phyloP scores from a whole-genome alignment of 2,797 vertebrate species.

The Gambelia wislizenii region DNA sequence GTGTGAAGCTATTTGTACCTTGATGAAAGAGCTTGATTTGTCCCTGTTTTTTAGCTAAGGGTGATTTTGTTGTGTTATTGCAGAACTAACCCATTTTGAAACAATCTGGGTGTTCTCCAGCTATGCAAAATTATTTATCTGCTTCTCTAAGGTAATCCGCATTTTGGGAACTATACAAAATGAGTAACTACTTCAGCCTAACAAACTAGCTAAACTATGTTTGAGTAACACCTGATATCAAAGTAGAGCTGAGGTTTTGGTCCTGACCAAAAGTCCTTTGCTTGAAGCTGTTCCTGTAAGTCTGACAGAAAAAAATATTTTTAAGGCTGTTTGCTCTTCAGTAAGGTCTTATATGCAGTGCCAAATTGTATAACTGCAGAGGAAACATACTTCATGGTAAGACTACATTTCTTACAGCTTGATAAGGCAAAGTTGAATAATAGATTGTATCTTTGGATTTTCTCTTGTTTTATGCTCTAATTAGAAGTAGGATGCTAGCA shows the following conservation, averaged over 20 bases:
- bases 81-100: neutral
- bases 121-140: neutral
- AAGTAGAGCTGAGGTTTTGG: conserved; percentile 38
- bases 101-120: neutral
- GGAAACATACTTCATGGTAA: conserved; percentile 52
- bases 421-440: neutral
- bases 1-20: neutral
- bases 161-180: conserved; percentile 26
- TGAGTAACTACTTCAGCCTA: conserved; percentile 34
- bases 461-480: conserved; percentile 24
- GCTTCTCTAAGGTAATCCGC: neutral
- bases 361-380: conserved; percentile 35
- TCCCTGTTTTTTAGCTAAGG: neutral
- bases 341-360: neutral
- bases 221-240: conserved; percentile 11
- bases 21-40: neutral
- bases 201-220: neutral
- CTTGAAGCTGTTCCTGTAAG: conserved; percentile 32
- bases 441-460: conserved; percentile 38
- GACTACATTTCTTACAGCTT: conserved; percentile 28
- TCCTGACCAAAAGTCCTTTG: conserved; percentile 49
- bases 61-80: neutral
- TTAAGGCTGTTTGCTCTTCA: neutral
- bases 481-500: conserved; percentile 24
- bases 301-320: conserved; percentile 33